Evolutionary conservation across 2,113 vertebrate genomes (phyloP).

Genomic region (Rhinoderma darwinii): DNA sequence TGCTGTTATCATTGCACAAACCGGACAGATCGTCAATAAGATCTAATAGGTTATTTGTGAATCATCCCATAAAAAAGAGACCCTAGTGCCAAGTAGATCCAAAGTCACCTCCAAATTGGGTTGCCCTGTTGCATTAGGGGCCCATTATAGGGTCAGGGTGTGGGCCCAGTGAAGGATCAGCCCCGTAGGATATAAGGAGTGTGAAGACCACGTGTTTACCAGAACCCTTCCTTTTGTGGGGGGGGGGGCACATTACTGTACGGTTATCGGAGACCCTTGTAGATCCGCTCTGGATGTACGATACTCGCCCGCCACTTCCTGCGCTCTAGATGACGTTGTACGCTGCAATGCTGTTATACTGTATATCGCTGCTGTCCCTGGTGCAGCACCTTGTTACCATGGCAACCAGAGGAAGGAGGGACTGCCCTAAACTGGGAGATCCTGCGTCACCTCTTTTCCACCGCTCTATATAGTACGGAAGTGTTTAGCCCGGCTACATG

Average conservation of each 20-base stretch:
- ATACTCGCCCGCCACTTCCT: not conserved
- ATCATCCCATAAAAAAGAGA: not conserved
- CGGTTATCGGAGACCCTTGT: too few species aligned
- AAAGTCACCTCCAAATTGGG: not conserved
- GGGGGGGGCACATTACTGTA: too few species aligned
- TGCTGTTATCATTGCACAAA: too few species aligned
- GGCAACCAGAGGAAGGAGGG: constrained; percentile 7
- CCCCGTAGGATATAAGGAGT: too few species aligned
- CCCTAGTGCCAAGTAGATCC: too few species aligned
- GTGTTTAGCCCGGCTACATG: not conserved
- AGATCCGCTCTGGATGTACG: too few species aligned
- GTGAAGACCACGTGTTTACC: too few species aligned
- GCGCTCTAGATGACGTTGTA: not conserved
- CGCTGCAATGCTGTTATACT: not conserved
- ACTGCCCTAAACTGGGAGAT: not conserved
- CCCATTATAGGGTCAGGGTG: too few species aligned
- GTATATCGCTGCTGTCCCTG: not conserved
- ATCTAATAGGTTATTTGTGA: too few species aligned
- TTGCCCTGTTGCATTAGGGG: not conserved
- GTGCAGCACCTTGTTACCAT: constrained; percentile 15
- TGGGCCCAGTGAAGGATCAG: too few species aligned
- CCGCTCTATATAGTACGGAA: not conserved
- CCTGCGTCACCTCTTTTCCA: constrained; percentile 5
- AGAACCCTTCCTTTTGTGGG: too few species aligned
- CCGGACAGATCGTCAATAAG: too few species aligned